These are phyloP conservation scores for Murina feae DNA, from an alignment of 2,113 vertebrate species.

Conservation along the genomic window DNA sequence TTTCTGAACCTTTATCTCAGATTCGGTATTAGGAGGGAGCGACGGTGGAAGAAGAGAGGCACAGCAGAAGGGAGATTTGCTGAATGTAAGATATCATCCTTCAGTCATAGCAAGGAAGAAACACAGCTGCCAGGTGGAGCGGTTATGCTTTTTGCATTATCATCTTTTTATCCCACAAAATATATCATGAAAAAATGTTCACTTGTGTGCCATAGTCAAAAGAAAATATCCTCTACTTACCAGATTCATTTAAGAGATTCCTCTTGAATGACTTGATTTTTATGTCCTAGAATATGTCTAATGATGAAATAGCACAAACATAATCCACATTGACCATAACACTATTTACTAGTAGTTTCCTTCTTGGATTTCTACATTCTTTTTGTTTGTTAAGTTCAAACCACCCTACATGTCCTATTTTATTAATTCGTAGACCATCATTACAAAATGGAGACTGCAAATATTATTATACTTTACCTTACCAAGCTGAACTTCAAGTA, in stretches of 20 bases:
- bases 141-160: not conserved
- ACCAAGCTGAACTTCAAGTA: slow-evolving; percentile 12
- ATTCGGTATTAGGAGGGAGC: not conserved
- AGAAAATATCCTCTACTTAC: not conserved
- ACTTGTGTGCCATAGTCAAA: not conserved
- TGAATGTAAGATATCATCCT: not conserved
- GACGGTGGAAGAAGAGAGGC: not conserved
- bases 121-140: not conserved
- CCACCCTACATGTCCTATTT: not conserved
- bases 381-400: slow-evolving; percentile 2
- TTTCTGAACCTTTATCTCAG: not conserved
- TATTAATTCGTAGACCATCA: slow-evolving; percentile 21
- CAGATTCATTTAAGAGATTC: not conserved
- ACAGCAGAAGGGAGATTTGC: not conserved
- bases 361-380: not conserved
- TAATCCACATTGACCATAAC: not conserved
- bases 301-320: not conserved
- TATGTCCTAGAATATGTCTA: slow-evolving; percentile 28
- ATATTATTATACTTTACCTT: not conserved
- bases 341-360: not conserved
- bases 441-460: not conserved
- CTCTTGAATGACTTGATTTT: slow-evolving; percentile 7
- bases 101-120: not conserved
- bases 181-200: not conserved
- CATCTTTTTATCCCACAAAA: not conserved